A percentile compares a stretch with the other conserved stretches of the same genome.
These are phyloP conservation scores for Hippocampus kuda DNA, from an alignment of 2,797 vertebrate genomes.

Conservation along the genomic window DNA sequence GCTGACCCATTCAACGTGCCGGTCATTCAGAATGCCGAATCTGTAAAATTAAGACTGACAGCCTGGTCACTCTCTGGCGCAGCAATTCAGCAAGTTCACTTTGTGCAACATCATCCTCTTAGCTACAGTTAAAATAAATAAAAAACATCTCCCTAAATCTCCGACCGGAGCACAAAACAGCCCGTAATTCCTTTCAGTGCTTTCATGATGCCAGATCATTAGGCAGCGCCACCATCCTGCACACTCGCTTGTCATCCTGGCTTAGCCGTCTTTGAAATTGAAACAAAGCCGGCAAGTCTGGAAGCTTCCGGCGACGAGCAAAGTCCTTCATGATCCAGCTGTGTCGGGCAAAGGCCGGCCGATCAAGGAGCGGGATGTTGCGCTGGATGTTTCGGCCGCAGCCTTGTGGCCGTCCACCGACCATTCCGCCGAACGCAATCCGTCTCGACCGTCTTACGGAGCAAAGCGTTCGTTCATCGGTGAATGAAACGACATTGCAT, in stretches of 20 bases:
- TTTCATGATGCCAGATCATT: slow-evolving; percentile 5
- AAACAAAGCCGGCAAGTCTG: neutral
- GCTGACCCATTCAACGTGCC: too few relatives aligned
- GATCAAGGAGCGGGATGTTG: neutral
- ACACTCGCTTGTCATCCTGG: neutral
- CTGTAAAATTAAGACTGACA: too few relatives aligned
- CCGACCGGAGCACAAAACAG: neutral
- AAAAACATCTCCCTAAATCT: slow-evolving; percentile 1
- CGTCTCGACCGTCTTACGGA: neutral
- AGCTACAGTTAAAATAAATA: neutral
- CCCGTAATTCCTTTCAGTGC: slow-evolving; percentile 1
- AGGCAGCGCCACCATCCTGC: slow-evolving; percentile 11
- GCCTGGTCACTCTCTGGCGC: too few relatives aligned
- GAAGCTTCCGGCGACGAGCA: neutral
- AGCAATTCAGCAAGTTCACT: neutral
- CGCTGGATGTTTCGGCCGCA: neutral
- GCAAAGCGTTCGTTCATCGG: too few relatives aligned
- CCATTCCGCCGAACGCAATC: neutral
- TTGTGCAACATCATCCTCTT: neutral
- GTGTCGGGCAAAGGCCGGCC: neutral
- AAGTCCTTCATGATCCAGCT: neutral
- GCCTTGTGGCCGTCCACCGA: neutral
- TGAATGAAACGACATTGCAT: too few relatives aligned
- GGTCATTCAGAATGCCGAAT: too few relatives aligned
- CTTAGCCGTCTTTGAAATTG: neutral